Evolutionary conservation across 2,113 vertebrate species (phyloP), one percentile per base, ranked within the genome.

Genomic region (Tyto alba): DNA sequence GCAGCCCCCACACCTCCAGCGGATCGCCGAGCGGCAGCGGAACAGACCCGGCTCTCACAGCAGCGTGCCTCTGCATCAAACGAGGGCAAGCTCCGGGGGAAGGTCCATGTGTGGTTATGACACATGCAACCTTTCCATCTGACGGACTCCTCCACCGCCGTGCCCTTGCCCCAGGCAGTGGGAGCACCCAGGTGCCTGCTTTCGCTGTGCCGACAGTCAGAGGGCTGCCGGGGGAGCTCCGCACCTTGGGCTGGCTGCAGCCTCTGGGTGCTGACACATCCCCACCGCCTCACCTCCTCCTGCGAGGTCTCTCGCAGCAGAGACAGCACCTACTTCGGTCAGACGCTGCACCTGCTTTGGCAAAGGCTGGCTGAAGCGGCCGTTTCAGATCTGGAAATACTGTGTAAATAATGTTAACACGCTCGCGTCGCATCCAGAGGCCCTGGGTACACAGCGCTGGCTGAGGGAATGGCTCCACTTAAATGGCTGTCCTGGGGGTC

Each of bases 61-160:
- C 41, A 23, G 57, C 1, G 12, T 17, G 9, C 34, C n/a, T 34
- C 56, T 40, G 57, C 5, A 1, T 27, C 17, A n/a, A 57, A 36
- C 9, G 36, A 36, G 43, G 43, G 10, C 68, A 50, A 64, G 29
- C 32, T 40, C 47, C 18, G 17, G 19, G 34, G 7, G 22, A 22
- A 55, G 40, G 22, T 40, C 55, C 9, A 8, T 3, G 14, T 1
- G 1, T 18, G 29, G 52, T 22, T n/a, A 3, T 14, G 34, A 38
- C 40, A 74, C 2, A 34, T 7, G 34, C 36, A 26, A 6, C 5
- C 11, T 36, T 52, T 62, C 64, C 8, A 1, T 15, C 29, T 15
- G 12, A n/a, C 40, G 36, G 15, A 25, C 23, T 29, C 32, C 55
- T 45, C 48, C 12, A 4, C 47, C 2, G 0, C 0, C 0, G 48